These are phyloP conservation scores for Lepidocyrtinus sp. DNA, from an alignment of 2,888 invertebrate genomes.

Conservation along the genomic window DNA sequence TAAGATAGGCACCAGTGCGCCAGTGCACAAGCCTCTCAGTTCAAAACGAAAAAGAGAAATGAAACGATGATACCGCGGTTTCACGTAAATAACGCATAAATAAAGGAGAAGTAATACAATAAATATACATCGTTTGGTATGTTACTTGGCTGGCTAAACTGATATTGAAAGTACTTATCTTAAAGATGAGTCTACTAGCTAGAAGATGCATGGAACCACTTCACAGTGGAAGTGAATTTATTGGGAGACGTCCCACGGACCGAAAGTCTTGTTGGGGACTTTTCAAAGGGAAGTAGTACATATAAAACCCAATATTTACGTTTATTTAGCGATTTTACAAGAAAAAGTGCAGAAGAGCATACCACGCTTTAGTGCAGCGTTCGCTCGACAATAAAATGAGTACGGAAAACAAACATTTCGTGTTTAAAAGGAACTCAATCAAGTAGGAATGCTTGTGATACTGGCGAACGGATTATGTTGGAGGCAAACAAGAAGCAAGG, in stretches of 20 bases:
- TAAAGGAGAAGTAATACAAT: neutral
- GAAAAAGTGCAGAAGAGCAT: no score
- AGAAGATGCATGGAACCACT: constrained; percentile 20
- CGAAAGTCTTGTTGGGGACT: constrained; percentile 37
- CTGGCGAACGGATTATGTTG: constrained; percentile 24
- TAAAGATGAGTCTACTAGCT: neutral
- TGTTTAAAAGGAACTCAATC: constrained; percentile 19
- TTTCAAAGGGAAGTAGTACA: constrained; percentile 1
- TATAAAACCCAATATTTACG: constrained; percentile 1
- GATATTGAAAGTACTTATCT: constrained; percentile 3
- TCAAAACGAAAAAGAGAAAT: no score
- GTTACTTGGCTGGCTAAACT: no score
- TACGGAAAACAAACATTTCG: constrained; percentile 4
- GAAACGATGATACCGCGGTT: neutral
- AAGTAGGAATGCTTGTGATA: neutral
- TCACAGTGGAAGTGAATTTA: constrained; percentile 51
- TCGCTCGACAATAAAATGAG: no score
- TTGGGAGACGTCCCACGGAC: constrained; percentile 55
- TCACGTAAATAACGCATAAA: constrained; percentile 34
- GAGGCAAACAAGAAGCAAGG: constrained; percentile 50
- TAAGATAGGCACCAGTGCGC: no score
- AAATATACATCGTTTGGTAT: neutral
- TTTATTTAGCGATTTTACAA: neutral
- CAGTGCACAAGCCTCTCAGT: no score
- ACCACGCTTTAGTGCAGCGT: no score